phyloP scores from a whole-genome alignment of 1,140 invertebrate genomes.

The Oreohelix idahoensis region DNA sequence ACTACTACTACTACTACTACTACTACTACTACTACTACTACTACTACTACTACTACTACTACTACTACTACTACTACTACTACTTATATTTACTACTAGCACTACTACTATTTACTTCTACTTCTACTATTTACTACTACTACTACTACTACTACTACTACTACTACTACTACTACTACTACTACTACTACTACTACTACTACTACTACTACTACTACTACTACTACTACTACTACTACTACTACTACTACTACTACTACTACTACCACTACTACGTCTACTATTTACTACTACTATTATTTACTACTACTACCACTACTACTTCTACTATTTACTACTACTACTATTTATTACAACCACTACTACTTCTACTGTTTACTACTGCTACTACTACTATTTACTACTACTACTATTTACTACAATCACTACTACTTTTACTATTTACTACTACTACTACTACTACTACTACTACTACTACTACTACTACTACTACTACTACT shows the following conservation, averaged over 20 bases:
- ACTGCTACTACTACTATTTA: too few species aligned
- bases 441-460: too few species aligned
- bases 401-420: too few species aligned
- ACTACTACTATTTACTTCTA: not conserved
- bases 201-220: not conserved
- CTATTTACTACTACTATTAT: too few species aligned
- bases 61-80: constrained; percentile 10
- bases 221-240: constrained; percentile 5
- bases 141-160: not conserved
- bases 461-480: not conserved
- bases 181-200: too few species aligned
- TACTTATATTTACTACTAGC: too few species aligned
- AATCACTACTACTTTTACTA: too few species aligned
- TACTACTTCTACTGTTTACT: too few species aligned
- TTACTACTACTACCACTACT: too few species aligned
- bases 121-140: not conserved
- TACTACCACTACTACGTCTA: not conserved
- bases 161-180: too few species aligned
- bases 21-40: constrained; percentile 6
- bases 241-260: not conserved
- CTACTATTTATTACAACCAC: too few species aligned
- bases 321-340: too few species aligned
- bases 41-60: constrained; percentile 6
- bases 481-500: not conserved
- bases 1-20: constrained; percentile 7